Base-by-base conservation (phyloP, 2,113 vertebrate species). In the Nothocercus julius region DNA sequence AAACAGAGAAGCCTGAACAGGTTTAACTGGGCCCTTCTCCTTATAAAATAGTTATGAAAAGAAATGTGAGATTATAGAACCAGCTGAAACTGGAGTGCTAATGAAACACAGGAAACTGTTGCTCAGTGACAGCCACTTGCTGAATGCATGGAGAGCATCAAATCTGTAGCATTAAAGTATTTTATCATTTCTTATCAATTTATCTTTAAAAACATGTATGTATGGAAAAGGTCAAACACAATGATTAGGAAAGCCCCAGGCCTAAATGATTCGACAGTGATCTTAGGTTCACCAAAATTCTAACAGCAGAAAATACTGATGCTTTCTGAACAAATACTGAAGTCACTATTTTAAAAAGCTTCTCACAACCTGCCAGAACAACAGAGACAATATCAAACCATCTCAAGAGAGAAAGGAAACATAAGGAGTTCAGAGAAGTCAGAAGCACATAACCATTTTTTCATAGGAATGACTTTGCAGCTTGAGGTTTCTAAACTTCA, bases 31-130 rank as follows among this genome's bases (percentile, higher is more conserved):
- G 59, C 66, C 81, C 62, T 94, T 86, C 83, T 63, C 91, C 89
- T 95, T 89, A 95, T 93, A 82, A 97, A 96, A 95, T 92, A 97
- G 83, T 94, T 93, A 95, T 72, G 79, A 76, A 90, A 94, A 90
- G 90, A 90, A 91, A 94, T 21, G n/a, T 69, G 90, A 96, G 88
- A 92, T 84, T 80, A 66, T 59, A 76, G 17, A 45, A 72, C 62
- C 68, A 89, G 69, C 20, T 95, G 95, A 92, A 95, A 94, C 22
- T 32, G 62, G 44, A 2, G 0, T 27, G 63, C 78, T 76, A 82
- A 76, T 79, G 89, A 97, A 96, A 90, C 66, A 77, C 83, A 85
- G 93, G 87, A 94, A 94, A 75, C 68, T 66, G 86, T 7, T 78
- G 75, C 69, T 94, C 80, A 27, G 0, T 56, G 64, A 81, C 22